Evolutionary conservation across 2,797 vertebrate genomes (phyloP).

Genomic region (Arctocebus calabarensis): DNA sequence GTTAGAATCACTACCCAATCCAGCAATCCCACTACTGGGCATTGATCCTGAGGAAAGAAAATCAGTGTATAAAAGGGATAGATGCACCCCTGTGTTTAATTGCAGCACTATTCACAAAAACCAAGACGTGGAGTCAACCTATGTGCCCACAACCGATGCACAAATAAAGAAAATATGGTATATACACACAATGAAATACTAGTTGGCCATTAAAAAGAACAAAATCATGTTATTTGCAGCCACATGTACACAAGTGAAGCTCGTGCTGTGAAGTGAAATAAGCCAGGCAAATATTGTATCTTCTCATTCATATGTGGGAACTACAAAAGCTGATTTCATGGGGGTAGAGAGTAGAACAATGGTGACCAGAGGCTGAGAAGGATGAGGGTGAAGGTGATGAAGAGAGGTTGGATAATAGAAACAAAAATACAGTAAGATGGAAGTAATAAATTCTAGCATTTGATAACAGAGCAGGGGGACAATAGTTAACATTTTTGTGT

Average conservation of each 20-base stretch:
- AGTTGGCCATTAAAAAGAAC: neutral
- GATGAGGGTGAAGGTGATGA: neutral
- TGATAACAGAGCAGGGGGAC: neutral
- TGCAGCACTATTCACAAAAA: neutral
- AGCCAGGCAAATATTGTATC: neutral
- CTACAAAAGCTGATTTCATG: neutral
- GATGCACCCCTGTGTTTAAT: neutral
- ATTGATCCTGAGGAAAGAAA: neutral
- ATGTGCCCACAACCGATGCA: neutral
- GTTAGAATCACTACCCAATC: neutral
- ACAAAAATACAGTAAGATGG: neutral
- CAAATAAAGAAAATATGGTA: neutral
- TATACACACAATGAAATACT: neutral
- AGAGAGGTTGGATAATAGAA: neutral
- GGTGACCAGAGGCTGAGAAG: neutral
- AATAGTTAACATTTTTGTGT: neutral
- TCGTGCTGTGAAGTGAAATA: neutral
- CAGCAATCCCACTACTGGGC: neutral
- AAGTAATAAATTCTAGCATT: neutral
- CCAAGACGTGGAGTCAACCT: neutral
- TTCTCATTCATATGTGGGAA: neutral
- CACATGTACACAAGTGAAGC: neutral
- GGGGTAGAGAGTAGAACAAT: neutral
- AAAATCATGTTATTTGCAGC: neutral
- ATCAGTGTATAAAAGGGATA: neutral